These are phyloP conservation scores for Labroides dimidiatus DNA, from an alignment of 2,797 vertebrate species.

Conservation along the genomic window DNA sequence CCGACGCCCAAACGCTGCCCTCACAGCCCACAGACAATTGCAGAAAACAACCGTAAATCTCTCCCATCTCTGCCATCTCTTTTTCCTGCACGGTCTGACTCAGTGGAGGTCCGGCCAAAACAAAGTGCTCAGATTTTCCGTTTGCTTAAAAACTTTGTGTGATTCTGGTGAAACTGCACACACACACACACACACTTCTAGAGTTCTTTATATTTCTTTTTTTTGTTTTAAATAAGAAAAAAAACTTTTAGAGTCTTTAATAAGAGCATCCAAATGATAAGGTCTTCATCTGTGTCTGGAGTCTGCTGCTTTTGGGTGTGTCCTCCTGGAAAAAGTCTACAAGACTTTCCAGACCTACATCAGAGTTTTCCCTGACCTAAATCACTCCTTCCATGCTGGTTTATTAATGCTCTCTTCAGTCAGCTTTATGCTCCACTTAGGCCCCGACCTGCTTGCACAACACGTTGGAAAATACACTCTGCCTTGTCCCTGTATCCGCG, in stretches of 20 bases:
- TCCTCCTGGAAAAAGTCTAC: conserved; percentile 14
- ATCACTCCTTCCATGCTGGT: conserved; percentile 33
- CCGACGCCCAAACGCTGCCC: not conserved
- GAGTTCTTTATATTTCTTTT: too few species aligned
- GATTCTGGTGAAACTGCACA: not conserved
- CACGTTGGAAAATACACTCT: not conserved
- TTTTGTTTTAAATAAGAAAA: too few species aligned
- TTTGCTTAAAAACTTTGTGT: conserved; percentile 19
- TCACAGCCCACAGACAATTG: not conserved
- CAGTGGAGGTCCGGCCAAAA: conserved; percentile 18
- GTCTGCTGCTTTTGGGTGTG: not conserved
- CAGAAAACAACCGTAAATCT: conserved; percentile 6
- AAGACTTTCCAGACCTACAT: conserved; percentile 35
- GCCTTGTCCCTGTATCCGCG: not conserved
- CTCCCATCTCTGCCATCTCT: not conserved
- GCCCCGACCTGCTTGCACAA: conserved; percentile 4
- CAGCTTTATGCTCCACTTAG: conserved; percentile 8
- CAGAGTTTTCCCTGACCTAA: conserved; percentile 35
- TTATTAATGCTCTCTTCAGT: conserved; percentile 22
- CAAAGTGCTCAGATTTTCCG: conserved; percentile 45
- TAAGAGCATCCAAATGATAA: not conserved
- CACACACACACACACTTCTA: too few species aligned
- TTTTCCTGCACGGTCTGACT: conserved; percentile 28
- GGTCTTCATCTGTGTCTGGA: not conserved
- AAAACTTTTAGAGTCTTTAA: too few species aligned